Conservation (phyloP, 2,113 vertebrate genomes). For the Mungos mungo region DNA sequence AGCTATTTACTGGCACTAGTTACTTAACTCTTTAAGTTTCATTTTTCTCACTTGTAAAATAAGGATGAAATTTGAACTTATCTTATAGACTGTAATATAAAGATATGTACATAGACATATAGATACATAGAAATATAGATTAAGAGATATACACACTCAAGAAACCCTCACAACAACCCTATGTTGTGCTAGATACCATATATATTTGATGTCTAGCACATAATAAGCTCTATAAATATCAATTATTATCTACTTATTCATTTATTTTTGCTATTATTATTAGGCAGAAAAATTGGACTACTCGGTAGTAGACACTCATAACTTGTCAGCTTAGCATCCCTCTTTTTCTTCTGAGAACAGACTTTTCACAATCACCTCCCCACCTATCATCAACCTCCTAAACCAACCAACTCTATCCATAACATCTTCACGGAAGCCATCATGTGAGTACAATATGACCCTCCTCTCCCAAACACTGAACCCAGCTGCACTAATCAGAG, state of each 20-base stretch:
- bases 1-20: neutral
- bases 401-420: neutral
- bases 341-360: neutral
- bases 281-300: neutral
- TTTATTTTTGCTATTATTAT: neutral
- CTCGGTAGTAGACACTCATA: neutral
- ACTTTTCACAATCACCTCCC: neutral
- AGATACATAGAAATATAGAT: neutral
- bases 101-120: neutral
- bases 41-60: slow-evolving; percentile 15
- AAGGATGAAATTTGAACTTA: neutral
- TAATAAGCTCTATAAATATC: neutral
- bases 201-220: neutral
- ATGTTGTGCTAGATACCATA: neutral
- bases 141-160: neutral
- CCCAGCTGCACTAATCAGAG: neutral
- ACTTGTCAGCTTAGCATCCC: neutral
- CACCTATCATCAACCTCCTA: neutral
- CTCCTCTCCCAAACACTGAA: neutral
- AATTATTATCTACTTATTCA: neutral
- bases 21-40: neutral
- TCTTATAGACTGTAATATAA: neutral
- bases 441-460: neutral
- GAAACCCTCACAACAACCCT: neutral
- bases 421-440: neutral